Base-by-base conservation (phyloP, 2,113 vertebrate genomes). In the Danionella cerebrum region DNA sequence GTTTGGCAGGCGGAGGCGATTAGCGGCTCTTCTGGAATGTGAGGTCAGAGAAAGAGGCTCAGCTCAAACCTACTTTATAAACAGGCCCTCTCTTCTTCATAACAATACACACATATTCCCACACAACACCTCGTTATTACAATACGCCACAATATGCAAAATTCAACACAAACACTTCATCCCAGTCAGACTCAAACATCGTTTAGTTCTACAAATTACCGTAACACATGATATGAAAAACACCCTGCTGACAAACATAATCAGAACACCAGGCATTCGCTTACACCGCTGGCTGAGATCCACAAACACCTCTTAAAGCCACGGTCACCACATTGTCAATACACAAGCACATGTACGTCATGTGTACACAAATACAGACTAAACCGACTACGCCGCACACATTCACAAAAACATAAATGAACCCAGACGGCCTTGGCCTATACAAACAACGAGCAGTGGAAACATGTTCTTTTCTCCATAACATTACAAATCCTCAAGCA, bases 21-120 rank as follows among this genome's bases (percentile, higher is more conserved):
- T 88, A 87, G 84, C 39, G 78, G 79, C 70, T 79, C 76, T 84
- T 80, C 79, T 80, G 85, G 86, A 88, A 88, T 88, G 82, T 70
- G 71, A 81, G 73, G 84, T 88, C 85, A 87, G 81, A 80, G 82
- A 86, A 85, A 72, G 68, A 77, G 80, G 79, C 80, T 84, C 82
- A 85, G 81, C 73, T 83, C 83, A 82, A 83, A 86, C 79, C 81
- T 77, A 41, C 80, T 83, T 79, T 84, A 83, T 86, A 86, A 86
- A 86, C 86, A 86, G 55, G 48, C 80, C 79, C 83, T 78, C 60
- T 70, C 19, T 29, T 48, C 59, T 36, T 24, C 27, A 64, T 36
- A 36, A 64, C 42, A 48, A 36, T 35, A 36, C 59, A 63, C 42
- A 33, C 18, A 24, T 13, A 57, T 13, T 24, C n/a, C 13, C 57